Base-by-base conservation (phyloP, 2,888 invertebrate genomes). In the Drosophila affinis region DNA sequence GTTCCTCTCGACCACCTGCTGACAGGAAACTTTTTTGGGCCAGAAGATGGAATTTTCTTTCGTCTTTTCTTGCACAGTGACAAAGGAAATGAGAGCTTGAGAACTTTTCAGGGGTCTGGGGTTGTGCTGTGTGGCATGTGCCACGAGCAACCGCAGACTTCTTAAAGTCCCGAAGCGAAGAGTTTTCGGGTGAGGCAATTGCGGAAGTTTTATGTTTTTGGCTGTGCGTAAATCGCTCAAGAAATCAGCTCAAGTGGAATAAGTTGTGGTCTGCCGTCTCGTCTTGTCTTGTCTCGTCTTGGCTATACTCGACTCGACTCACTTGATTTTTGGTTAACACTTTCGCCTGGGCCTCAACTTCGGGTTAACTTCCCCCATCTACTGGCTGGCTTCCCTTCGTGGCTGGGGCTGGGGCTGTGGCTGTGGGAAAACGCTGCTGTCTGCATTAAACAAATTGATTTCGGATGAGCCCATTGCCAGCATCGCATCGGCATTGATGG, bases 1-100 rank as follows among this genome's bases (percentile, higher is more conserved):
- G 81, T 88, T 87, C 78, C 87, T 77, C 73, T 74, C 58, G 53
- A 87, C 89, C 90, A 90, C 90, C 90, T 90, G 90, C 88, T 86
- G 90, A 72, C 84, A 90, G 90, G 89, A 90, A 90, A 79, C 80
- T 77, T 76, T 62, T 74, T 75, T 71, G 65, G 75, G 49, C 60
- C 27, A 56, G 27, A n/a, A 18, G 9, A 27, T 48, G 34, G n/a
- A 18, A 17, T 62, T 58, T 55, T 52, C 51, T 52, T 24, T 57
- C 55, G 44, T 27, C 24, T 24, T 24, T 24, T 24, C 24, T 5
- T 24, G 24, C 24, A 5, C 9, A 29, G 29, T 29, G 79, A 84
- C 81, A 80, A 76, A 76, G 65, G 71, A 78, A 77, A 71, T 55
- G 72, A 67, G 65, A 57, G 63, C 63, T 54, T 60, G 62, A 60